Evolutionary conservation across 2,113 vertebrate species (phyloP), one percentile per base, ranked within the genome.

Genomic region (Trochalopteron elliotii): DNA sequence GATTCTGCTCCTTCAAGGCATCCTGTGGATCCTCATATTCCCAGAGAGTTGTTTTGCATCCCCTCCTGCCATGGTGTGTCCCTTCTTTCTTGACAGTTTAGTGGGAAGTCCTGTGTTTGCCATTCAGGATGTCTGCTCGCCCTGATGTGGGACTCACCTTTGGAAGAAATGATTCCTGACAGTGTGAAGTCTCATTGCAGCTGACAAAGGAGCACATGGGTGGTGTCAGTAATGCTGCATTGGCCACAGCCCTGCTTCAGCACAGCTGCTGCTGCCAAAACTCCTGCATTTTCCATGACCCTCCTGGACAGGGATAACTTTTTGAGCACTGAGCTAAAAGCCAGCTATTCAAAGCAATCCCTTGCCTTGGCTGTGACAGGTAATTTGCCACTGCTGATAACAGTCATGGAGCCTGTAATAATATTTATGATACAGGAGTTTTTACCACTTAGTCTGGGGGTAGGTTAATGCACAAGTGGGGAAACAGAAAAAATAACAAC

Each of bases 311-410:
- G 72, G 76, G 83, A 45, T 92, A 93, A 77, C 93, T 94, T 92
- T 77, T 42, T 56, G 68, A 93, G 20, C 47, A 7, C 71, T 82
- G 85, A n/a, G 76, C 88, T 97, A 93, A 96, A 81, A 95, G 75
- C 22, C 37, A 60, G 63, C 79, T 94, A 64, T 90, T 90, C 64
- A 68, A 63, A 83, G 53, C 64, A 86, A 77, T 60, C n/a, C 91
- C 59, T 63, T 77, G 24, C 59, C 44, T 85, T 77, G 75, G 79
- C 91, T 86, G 76, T 86, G 93, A 87, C 72, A 61, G 72, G 92
- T 90, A 87, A 93, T 96, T 96, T 94, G 72, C 85, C 68, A 35
- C 69, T 92, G 83, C 88, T 93, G 96, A 30, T 92, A 92, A 82
- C 68, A 93, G 71, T 56, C 69, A 9, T 53, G 82, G 71, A 86